Base-by-base conservation (phyloP, 2,888 invertebrate genomes). In the Hyles lineata region DNA sequence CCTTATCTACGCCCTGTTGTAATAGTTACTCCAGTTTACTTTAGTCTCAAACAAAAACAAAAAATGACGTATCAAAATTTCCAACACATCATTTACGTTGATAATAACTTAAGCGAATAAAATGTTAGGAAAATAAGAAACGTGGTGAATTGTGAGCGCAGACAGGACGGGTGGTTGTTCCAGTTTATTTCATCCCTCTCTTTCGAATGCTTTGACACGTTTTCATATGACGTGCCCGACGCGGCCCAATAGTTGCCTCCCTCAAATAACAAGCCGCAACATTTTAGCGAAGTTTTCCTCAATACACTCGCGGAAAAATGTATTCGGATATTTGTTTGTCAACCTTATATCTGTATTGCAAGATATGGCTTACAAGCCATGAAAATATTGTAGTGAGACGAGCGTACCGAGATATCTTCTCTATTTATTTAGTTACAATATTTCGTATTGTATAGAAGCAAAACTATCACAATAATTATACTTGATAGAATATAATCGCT, bases 231-330 rank as follows among this genome's bases (percentile, higher is more conserved):
- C 63, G 43, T 43, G 43, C 35, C 62, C 62, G 32, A 19, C 29
- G 62, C 63, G 63, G 63, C 23, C 43, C 63, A 43, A 67, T 67
- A 67, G 63, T 67, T 23, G 63, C 63, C 63, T 23, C 43, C 63
- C 43, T 43, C 63, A 67, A 67, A 67, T 67, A 67, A 67, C 11
- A 67, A 67, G 21, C 43, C 43, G 43, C 63, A 67, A 67, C 23
- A 67, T 67, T 67, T 67, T 43, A 67, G 63, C 43, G 43, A 43
- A 67, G 63, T 67, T 67, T 67, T 43, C 63, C 23, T 67, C 63
- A 43, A 43, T 23, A 23, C 43, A 43, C 43, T 21, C 43, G 23
- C 15, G 43, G 43, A 32, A 19, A 67, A 67, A 43, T 67, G 63
- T 67, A 21, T 43, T 35, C 11, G 21, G 43, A 67, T 67, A 67